A percentile compares a stretch with the other conserved stretches of the same genome.
phyloP scores from a whole-genome alignment of 1,140 invertebrate genomes.

The Drosophila nasuta region DNA sequence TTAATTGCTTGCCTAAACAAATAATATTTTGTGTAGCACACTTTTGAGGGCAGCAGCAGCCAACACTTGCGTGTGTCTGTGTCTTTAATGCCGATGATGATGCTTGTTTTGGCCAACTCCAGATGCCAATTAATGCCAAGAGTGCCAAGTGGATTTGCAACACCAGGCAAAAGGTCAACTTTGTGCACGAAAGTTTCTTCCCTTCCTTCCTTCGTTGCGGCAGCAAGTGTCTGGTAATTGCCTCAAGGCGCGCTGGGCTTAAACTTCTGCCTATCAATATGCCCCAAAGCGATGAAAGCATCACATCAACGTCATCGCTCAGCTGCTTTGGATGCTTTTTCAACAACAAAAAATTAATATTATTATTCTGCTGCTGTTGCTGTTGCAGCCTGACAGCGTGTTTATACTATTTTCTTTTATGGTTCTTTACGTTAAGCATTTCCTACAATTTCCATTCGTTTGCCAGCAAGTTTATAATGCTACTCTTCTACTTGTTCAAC shows the following conservation, averaged over 20 bases:
- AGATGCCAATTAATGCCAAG: conserved; percentile 59
- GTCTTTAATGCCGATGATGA: conserved; percentile 13
- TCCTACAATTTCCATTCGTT: conserved; percentile 13
- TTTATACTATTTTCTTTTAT: conserved; percentile 17
- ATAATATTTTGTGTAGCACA: conserved; percentile 72
- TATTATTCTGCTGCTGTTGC: conserved; percentile 8
- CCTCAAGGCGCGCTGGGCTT: conserved; percentile 23
- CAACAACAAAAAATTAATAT: conserved; percentile 10
- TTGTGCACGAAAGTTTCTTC: conserved; percentile 18
- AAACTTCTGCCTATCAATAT: conserved; percentile 71
- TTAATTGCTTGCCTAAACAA: conserved; percentile 80
- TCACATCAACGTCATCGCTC: conserved; percentile 31
- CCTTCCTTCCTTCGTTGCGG: not conserved
- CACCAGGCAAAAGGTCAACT: conserved; percentile 42
- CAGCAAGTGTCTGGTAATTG: conserved; percentile 56
- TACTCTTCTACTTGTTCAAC: conserved; percentile 19
- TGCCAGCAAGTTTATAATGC: conserved; percentile 46
- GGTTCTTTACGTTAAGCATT: conserved; percentile 7
- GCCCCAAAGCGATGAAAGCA: conserved; percentile 12
- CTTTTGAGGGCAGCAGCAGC: conserved; percentile 37
- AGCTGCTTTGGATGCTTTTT: conserved; percentile 2
- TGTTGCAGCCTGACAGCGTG: not conserved
- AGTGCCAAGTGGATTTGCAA: conserved; percentile 52
- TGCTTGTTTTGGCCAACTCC: conserved; percentile 30
- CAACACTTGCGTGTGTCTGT: conserved; percentile 27